Percentiles rank a stretch among this genome's conserved stretches.
These are phyloP conservation scores for Oophaga pumilio DNA, from an alignment of 2,113 vertebrate species.

Conservation along the genomic window DNA sequence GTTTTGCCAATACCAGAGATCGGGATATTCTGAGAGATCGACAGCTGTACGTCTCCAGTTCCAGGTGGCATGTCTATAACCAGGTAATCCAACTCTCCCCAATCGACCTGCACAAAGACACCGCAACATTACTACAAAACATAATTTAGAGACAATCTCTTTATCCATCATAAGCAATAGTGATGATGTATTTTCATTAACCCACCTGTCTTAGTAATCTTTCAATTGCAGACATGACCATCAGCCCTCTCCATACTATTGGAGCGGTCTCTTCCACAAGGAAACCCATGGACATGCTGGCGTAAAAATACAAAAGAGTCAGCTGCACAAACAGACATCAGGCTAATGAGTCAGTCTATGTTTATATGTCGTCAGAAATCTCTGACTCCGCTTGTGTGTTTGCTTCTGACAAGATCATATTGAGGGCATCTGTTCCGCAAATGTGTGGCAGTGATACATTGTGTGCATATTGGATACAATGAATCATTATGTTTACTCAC, in stretches of 20 bases:
- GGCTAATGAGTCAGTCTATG: conserved; percentile 14
- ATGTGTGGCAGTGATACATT: conserved; percentile 17
- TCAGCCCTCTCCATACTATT: conserved; percentile 92
- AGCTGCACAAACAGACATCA: background rate
- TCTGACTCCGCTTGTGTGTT: conserved; percentile 23
- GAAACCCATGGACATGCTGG: conserved; percentile 98
- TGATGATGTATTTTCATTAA: too few relatives aligned
- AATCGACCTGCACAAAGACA: conserved; percentile 85
- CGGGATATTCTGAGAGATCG: conserved; percentile 90
- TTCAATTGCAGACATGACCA: conserved; percentile 97
- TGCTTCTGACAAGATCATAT: background rate
- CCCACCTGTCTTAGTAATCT: conserved; percentile 90
- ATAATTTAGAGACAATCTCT: background rate
- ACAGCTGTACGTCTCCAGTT: conserved; percentile 95
- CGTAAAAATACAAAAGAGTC: conserved; percentile 61
- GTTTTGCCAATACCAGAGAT: conserved; percentile 78
- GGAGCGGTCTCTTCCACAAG: conserved; percentile 88
- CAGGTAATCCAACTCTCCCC: conserved; percentile 91
- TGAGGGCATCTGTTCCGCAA: conserved; percentile 7
- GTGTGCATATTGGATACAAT: background rate
- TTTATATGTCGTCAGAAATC: background rate
- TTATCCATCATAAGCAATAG: background rate
- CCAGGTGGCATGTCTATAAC: conserved; percentile 98
- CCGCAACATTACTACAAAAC: background rate
- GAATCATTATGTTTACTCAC: background rate